phyloP scores from a whole-genome alignment of 1,140 invertebrate genomes.

The Caenorhabditis elegans region WBcel235 BX284604.4:9504001-9504500 shows the following conservation, averaged over 20 bases:
- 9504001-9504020: not conserved
- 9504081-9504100: too few species aligned
- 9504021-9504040: not conserved
- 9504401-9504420: too few species aligned
- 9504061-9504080: too few species aligned
- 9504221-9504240: not conserved
- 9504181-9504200: not conserved
- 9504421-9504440: too few species aligned
- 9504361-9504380: not conserved
- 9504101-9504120: too few species aligned
- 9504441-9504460: too few species aligned
- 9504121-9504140: not conserved
- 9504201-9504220: not conserved
- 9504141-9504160: not conserved
- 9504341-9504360: not conserved
- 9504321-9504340: not conserved
- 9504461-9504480: too few species aligned
- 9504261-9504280: too few species aligned
- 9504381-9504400: too few species aligned
- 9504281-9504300: not conserved
- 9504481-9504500: too few species aligned
- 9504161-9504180: not conserved
- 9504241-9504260: not conserved
- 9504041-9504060: not conserved
- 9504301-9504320: not conserved